These are phyloP conservation scores for Sebastes baramenuke DNA, from an alignment of 2,797 vertebrate genomes.

Conservation along the genomic window DNA sequence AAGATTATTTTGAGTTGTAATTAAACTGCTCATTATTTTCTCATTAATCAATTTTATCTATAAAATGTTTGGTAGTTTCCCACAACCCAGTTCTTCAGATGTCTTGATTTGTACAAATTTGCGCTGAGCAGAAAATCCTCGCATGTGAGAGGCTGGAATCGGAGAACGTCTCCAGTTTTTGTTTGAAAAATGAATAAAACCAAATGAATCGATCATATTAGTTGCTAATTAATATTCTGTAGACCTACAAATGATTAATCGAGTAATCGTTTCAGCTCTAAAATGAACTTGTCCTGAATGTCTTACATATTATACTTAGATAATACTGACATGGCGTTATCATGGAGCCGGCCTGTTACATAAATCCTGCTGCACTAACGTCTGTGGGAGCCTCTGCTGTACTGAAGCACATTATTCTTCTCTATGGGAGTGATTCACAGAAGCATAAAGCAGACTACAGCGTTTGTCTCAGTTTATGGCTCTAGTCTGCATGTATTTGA, in stretches of 20 bases:
- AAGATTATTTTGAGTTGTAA: neutral
- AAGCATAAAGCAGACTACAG: neutral
- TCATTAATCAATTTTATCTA: neutral
- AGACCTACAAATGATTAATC: neutral
- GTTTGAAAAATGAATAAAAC: neutral
- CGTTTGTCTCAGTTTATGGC: fast-evolving
- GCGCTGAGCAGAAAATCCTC: neutral
- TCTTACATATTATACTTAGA: neutral
- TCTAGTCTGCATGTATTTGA: slow-evolving; percentile 7
- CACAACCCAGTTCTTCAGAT: neutral
- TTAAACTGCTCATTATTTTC: neutral
- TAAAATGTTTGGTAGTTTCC: neutral
- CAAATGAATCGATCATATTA: neutral
- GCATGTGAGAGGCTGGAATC: neutral
- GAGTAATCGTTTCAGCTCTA: neutral
- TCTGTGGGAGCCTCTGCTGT: neutral
- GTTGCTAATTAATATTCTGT: neutral
- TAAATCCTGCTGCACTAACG: neutral
- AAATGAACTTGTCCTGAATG: neutral
- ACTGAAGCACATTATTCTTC: neutral
- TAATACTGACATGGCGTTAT: neutral
- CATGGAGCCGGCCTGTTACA: neutral
- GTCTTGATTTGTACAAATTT: neutral
- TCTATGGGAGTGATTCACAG: neutral
- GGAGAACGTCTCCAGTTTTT: neutral